Conservation (phyloP, 2,888 invertebrate genomes). For the Pogonocherus hispidulus region DNA sequence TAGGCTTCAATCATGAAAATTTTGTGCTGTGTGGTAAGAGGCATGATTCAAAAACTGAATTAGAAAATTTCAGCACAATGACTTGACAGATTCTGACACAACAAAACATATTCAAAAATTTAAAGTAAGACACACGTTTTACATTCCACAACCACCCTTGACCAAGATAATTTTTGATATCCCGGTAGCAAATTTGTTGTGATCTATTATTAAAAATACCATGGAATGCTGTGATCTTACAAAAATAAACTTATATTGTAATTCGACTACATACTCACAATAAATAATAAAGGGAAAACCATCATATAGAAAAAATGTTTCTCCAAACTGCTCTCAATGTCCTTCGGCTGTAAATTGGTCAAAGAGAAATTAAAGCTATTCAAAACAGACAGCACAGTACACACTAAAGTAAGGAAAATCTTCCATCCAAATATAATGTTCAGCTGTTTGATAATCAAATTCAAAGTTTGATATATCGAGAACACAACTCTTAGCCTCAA, state of each 20-base stretch:
- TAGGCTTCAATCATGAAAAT: too few species aligned
- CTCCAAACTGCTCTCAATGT: background rate
- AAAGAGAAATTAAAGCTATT: slow-evolving; percentile 30
- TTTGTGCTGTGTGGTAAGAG: too few species aligned
- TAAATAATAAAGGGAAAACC: slow-evolving; percentile 2
- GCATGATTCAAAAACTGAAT: too few species aligned
- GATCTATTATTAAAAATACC: background rate
- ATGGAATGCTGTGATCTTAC: background rate
- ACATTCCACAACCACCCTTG: too few species aligned
- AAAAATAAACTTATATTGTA: background rate
- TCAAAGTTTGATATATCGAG: slow-evolving; percentile 20
- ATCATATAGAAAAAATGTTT: slow-evolving; percentile 5
- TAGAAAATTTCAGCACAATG: too few species aligned
- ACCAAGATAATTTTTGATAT: too few species aligned
- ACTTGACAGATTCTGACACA: too few species aligned
- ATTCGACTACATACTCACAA: background rate
- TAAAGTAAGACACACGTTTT: too few species aligned
- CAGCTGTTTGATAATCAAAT: slow-evolving; percentile 22
- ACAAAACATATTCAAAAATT: too few species aligned
- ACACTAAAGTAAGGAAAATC: slow-evolving; percentile 30
- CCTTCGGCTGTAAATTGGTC: background rate
- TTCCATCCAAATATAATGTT: slow-evolving; percentile 36
- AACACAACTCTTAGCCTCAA: background rate
- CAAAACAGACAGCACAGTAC: slow-evolving; percentile 27
- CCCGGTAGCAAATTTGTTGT: background rate